A percentile compares a stretch with the other conserved stretches of the same genome.
Conservation (phyloP, 2,797 vertebrate genomes). For the Gymnopithys bicolor region DNA sequence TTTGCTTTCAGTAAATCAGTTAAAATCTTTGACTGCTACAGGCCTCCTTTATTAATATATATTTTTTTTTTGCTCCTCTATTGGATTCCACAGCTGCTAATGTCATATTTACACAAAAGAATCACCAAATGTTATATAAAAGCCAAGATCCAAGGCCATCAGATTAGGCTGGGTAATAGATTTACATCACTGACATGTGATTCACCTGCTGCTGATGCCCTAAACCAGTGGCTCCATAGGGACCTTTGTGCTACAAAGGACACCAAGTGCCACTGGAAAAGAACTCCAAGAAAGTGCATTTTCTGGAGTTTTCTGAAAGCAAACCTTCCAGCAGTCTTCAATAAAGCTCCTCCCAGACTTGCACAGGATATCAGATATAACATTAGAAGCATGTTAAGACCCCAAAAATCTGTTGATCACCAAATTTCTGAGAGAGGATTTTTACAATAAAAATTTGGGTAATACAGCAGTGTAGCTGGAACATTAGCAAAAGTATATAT, state of each 20-base stretch:
- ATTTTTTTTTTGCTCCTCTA: slow-evolving; percentile 70
- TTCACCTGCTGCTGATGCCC: slow-evolving; percentile 33
- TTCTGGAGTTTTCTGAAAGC: slow-evolving; percentile 67
- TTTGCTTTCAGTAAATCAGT: slow-evolving; percentile 89
- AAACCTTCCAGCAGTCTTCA: slow-evolving; percentile 73
- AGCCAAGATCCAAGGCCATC: slow-evolving; percentile 70
- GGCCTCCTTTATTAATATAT: slow-evolving; percentile 83
- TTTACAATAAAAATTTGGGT: slow-evolving; percentile 77
- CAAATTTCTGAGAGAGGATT: slow-evolving; percentile 66
- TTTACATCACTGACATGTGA: slow-evolving; percentile 61
- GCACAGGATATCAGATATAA: slow-evolving; percentile 12
- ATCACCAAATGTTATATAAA: slow-evolving; percentile 71
- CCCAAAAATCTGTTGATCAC: slow-evolving; percentile 43
- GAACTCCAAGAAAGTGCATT: slow-evolving; percentile 49
- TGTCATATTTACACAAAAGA: slow-evolving; percentile 76
- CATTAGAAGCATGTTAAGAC: slow-evolving; percentile 45
- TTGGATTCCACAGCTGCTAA: slow-evolving; percentile 77
- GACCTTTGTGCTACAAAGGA: slow-evolving; percentile 28
- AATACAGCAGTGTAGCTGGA: slow-evolving; percentile 75
- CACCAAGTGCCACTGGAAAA: slow-evolving; percentile 45
- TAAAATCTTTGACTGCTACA: slow-evolving; percentile 86
- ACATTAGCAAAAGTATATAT: slow-evolving; percentile 83
- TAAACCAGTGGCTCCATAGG: slow-evolving; percentile 23
- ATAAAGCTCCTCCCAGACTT: slow-evolving; percentile 55
- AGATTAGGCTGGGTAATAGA: slow-evolving; percentile 57